phyloP scores from a whole-genome alignment of 2,797 vertebrate genomes.

The Esox masquinongy region DNA sequence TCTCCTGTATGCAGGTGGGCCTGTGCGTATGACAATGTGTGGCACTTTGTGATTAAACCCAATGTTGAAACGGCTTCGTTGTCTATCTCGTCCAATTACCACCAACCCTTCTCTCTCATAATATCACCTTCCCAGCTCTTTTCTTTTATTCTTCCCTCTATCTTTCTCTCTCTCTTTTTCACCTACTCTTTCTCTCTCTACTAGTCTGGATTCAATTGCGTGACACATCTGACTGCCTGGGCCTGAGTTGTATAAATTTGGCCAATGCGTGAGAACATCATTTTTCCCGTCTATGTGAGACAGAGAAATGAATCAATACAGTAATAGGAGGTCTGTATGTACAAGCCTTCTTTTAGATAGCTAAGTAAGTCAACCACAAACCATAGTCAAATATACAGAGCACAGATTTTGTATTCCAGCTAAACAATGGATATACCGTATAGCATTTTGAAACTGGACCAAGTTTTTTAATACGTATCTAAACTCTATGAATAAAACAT shows the following conservation, averaged over 20 bases:
- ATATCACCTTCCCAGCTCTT: neutral
- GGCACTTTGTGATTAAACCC: neutral
- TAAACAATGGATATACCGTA: no score
- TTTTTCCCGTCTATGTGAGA: no score
- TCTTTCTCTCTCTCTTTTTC: conserved; percentile 17
- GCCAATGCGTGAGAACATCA: conserved; percentile 37
- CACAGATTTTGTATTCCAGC: no score
- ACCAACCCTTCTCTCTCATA: neutral
- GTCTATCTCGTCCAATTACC: conserved; percentile 5
- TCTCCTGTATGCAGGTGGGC: neutral
- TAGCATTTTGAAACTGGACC: no score
- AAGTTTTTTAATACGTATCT: no score
- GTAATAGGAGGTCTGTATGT: no score
- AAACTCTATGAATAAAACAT: no score
- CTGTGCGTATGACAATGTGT: neutral
- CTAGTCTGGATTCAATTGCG: conserved; percentile 39
- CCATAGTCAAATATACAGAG: no score
- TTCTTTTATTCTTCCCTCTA: neutral
- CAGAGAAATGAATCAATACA: no score
- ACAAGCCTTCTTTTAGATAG: no score
- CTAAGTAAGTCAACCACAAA: no score
- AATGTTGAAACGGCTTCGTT: neutral
- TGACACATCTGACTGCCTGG: conserved; percentile 36
- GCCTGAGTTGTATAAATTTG: conserved; percentile 37
- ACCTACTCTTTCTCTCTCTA: conserved; percentile 26